phyloP scores from a whole-genome alignment of 2,113 vertebrate species.

The Melospiza georgiana region DNA sequence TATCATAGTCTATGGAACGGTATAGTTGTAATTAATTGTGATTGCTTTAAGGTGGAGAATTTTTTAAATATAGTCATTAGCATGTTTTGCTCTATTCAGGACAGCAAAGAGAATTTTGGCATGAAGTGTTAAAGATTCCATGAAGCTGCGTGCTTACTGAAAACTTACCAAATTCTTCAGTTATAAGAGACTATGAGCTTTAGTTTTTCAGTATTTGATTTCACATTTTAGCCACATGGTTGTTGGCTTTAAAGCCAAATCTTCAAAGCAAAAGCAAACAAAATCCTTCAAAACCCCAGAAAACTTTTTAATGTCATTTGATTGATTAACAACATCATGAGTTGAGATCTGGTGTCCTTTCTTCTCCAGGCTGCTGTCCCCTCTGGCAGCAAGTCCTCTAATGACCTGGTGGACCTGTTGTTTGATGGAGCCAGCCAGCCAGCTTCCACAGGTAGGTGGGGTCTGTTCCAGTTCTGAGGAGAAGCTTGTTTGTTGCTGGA shows the following conservation, averaged over 20 bases:
- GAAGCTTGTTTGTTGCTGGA: neutral
- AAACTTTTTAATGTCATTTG: neutral
- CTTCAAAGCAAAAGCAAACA: neutral
- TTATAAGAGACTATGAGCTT: neutral
- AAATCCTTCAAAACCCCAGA: neutral
- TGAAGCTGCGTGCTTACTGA: neutral
- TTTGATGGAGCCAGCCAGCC: conserved; percentile 83
- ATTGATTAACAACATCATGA: neutral
- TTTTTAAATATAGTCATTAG: neutral
- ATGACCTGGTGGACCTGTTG: conserved; percentile 86
- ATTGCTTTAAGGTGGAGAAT: neutral
- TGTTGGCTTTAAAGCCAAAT: neutral
- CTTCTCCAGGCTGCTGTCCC: conserved; percentile 72
- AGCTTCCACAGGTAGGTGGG: conserved; percentile 73
- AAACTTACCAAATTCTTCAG: neutral
- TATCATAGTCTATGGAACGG: neutral
- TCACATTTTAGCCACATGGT: neutral
- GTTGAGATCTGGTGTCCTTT: neutral
- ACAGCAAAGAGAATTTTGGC: neutral
- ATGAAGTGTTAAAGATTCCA: neutral
- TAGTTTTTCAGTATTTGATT: neutral
- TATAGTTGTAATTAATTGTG: neutral
- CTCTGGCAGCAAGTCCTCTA: conserved; percentile 77
- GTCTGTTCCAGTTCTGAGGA: neutral
- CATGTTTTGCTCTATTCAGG: neutral